Base-by-base conservation (phyloP, 2,113 vertebrate genomes). In the Sceloporus undulatus region DNA sequence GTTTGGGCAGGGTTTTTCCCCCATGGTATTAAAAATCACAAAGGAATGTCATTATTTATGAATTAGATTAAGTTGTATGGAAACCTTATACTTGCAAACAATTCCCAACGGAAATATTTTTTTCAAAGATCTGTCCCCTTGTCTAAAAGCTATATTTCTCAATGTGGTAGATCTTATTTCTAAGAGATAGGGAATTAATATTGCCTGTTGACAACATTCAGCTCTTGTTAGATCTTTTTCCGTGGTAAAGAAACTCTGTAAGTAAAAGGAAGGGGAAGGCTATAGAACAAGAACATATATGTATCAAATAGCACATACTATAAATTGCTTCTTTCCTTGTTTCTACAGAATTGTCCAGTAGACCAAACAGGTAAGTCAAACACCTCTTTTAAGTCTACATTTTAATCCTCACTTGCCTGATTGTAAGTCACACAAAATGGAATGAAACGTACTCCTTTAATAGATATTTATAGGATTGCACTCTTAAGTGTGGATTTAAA, bases 31-130 rank as follows among this genome's bases (percentile, higher is more conserved):
- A 23, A 70, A 88, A 88, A 84, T 23, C 5, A 11, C 25, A 29
- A 66, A 66, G 62, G 42, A 29, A 19, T 59, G 40, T 70, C 9
- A 54, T 88, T 84, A 78, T 77, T 76, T 68, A 70, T 77, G n/a
- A 83, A 88, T 83, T 70, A 70, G 62, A 88, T 84, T 2, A 79
- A 86, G 62, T 14, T 23, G 21, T 78, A 40, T 78, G 23, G 81
- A 88, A 88, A 88, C 48, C 21, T 52, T 56, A 88, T 42, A 77
- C 10, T 68, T 56, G 74, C 75, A 77, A 84, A 84, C 42, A 84
- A 29, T 70, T 78, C 75, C 56, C 19, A 54, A 7, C 11, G 56
- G 40, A 52, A 88, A 75, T 42, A 56, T 42, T 40, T 83, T 76
- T 11, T 34, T 66, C 80, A 40, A 76, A 78, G 14, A 13, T 59